These are phyloP conservation scores for Liolophura sinensis DNA, from an alignment of 1,140 invertebrate genomes.

Conservation along the genomic window DNA sequence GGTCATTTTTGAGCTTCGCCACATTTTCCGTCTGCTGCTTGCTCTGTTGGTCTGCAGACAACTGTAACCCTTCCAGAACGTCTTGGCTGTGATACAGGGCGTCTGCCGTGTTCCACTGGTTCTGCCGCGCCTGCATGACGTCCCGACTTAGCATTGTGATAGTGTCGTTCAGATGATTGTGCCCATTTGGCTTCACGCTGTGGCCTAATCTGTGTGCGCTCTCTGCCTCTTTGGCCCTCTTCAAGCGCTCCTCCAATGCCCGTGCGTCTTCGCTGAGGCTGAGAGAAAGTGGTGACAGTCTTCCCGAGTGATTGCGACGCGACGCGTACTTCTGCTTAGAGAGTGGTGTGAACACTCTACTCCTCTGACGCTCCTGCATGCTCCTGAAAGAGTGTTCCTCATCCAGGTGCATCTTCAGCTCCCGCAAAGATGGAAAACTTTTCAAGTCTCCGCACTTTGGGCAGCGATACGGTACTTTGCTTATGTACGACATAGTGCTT, in stretches of 20 bases:
- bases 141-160: constrained; percentile 29
- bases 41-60: constrained; percentile 29
- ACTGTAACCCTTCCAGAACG: constrained; percentile 31
- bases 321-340: no score
- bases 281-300: constrained; percentile 28
- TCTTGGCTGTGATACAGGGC: constrained; percentile 35
- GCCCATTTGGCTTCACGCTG: neutral
- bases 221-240: constrained; percentile 35
- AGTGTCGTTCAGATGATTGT: constrained; percentile 18
- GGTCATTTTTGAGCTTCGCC: constrained; percentile 16
- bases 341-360: no score
- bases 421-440: constrained; percentile 33
- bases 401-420: constrained; percentile 39
- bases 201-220: neutral
- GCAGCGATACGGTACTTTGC: constrained; percentile 40
- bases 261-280: constrained; percentile 32
- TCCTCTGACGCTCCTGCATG: no score
- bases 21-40: constrained; percentile 31
- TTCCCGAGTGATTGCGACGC: no score
- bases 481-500: constrained; percentile 2
- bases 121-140: constrained; percentile 23
- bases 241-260: constrained; percentile 33
- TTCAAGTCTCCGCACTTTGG: constrained; percentile 41
- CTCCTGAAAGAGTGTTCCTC: constrained; percentile 38
- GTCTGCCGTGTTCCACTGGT: constrained; percentile 29